Conservation (phyloP, 2,113 vertebrate genomes). For the Corythornis madagascariensis region DNA sequence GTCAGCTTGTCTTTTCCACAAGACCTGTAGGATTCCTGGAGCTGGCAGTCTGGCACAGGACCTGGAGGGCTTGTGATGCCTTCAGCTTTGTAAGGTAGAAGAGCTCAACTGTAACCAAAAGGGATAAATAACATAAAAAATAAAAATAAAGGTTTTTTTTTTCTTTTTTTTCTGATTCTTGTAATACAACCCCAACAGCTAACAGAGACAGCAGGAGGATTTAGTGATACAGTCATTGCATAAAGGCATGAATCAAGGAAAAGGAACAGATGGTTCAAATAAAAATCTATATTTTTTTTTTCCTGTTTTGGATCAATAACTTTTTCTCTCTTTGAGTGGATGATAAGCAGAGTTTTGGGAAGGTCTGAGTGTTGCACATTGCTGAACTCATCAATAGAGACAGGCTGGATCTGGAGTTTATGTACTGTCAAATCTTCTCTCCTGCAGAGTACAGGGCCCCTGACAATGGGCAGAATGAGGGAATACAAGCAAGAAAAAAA, state of each 20-base stretch:
- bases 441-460: neutral
- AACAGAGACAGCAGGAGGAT: neutral
- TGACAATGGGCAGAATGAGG: neutral
- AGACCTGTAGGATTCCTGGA: neutral
- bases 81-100: neutral
- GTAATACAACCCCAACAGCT: neutral
- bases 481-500: neutral
- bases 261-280: neutral
- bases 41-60: neutral
- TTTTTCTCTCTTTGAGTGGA: neutral
- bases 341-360: neutral
- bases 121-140: neutral
- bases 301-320: neutral
- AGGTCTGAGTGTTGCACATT: neutral
- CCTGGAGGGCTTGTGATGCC: neutral
- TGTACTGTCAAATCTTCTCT: neutral
- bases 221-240: neutral
- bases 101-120: neutral
- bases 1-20: neutral
- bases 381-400: neutral
- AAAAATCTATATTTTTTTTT: neutral
- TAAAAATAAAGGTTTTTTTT: fast-evolving
- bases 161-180: neutral
- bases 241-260: neutral
- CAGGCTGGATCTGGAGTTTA: neutral